Conservation (phyloP, 2,888 invertebrate species). For the Chloromyia formosa region DNA sequence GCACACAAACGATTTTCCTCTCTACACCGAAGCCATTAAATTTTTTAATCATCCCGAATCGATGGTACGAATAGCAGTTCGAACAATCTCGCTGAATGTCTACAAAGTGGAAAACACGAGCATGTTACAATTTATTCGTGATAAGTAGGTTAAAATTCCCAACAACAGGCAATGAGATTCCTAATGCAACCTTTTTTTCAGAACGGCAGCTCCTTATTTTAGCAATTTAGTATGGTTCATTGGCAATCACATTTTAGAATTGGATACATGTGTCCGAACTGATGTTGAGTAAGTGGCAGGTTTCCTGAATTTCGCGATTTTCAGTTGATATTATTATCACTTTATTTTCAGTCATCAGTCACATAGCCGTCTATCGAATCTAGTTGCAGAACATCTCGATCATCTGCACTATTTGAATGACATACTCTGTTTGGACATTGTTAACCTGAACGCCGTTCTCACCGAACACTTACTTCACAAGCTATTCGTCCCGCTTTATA, state of each 20-base stretch:
- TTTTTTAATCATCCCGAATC: constrained; percentile 99
- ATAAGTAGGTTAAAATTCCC: constrained; percentile 67
- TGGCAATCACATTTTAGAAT: constrained; percentile 94
- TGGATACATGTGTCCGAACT: constrained; percentile 93
- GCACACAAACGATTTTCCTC: constrained; percentile 98
- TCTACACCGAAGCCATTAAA: constrained; percentile 99
- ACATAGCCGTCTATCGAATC: constrained; percentile 87
- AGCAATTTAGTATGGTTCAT: constrained; percentile 99
- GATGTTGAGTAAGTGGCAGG: constrained; percentile 92
- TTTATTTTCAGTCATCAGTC: constrained; percentile 81
- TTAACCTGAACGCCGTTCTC: constrained; percentile 90
- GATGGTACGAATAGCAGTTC: constrained; percentile 98
- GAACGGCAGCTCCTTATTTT: constrained; percentile 97
- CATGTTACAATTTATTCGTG: constrained; percentile 94
- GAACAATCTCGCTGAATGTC: constrained; percentile 96
- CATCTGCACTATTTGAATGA: constrained; percentile 98
- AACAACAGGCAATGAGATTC: background rate
- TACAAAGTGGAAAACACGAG: constrained; percentile 93
- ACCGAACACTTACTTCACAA: constrained; percentile 94
- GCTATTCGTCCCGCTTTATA: constrained; percentile 90
- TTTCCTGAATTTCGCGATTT: too few relatives aligned
- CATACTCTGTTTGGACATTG: constrained; percentile 90
- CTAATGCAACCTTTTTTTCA: constrained; percentile 52
- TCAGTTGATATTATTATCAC: too few relatives aligned
- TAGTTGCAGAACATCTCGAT: constrained; percentile 97